A percentile compares a stretch with the other conserved stretches of the same genome.
phyloP scores from a whole-genome alignment of 2,797 vertebrate species.

The Mionectes olivaceus region DNA sequence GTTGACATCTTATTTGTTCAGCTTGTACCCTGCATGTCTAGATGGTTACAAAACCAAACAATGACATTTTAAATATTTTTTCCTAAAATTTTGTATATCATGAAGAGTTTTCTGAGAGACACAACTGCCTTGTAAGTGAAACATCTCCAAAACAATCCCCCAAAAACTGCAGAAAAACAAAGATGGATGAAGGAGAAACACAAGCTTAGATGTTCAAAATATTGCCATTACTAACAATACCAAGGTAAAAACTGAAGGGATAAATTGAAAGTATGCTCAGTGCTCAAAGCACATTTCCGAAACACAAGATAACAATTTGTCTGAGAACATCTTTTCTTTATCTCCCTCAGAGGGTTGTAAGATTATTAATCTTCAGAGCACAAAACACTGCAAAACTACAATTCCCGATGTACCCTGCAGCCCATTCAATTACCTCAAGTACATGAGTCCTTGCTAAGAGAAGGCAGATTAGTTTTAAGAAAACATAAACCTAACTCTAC shows the following conservation, averaged over 20 bases:
- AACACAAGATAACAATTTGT: conserved; percentile 65
- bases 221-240: conserved; percentile 36
- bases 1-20: not conserved
- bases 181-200: conserved; percentile 3
- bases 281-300: conserved; percentile 56
- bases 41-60: not conserved
- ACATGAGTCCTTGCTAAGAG: conserved; percentile 30
- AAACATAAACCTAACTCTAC: conserved; percentile 50
- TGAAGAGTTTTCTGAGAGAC: not conserved
- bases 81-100: not conserved
- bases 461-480: conserved; percentile 46
- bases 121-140: not conserved
- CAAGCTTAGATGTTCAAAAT: conserved; percentile 21
- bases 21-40: not conserved
- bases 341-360: conserved; percentile 50
- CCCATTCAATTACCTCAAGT: conserved; percentile 66
- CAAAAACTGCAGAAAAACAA: not conserved
- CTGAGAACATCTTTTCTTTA: conserved; percentile 49
- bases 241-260: conserved; percentile 48
- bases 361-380: conserved; percentile 72
- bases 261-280: not conserved
- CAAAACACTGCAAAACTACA: conserved; percentile 72
- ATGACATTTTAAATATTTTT: not conserved
- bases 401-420: conserved; percentile 68
- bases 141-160: not conserved